Evolutionary conservation across 2,888 invertebrate species (phyloP).

Genomic region (Baccha elongata): DNA sequence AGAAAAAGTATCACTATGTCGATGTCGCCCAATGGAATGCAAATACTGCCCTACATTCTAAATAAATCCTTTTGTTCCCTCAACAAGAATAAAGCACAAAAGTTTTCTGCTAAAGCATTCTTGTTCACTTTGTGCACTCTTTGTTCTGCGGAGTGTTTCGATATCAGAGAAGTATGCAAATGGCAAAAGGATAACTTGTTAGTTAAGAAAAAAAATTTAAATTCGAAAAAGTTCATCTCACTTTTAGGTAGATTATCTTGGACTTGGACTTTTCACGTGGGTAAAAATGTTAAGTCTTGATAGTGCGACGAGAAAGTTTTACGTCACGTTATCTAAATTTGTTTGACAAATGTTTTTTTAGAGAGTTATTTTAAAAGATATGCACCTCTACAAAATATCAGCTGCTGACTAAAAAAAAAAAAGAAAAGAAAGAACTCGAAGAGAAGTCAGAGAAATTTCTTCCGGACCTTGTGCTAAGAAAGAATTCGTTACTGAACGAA

Average conservation of each 20-base stretch:
- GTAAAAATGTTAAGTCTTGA: not conserved
- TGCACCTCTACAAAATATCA: not conserved
- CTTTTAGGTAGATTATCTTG: slow-evolving; percentile 41
- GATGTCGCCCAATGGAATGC: slow-evolving; percentile 63
- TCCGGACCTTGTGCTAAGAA: no score
- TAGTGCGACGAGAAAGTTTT: slow-evolving; percentile 19
- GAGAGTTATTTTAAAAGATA: not conserved
- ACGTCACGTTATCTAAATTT: slow-evolving; percentile 28
- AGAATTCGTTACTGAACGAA: no score
- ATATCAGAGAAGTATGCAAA: slow-evolving; percentile 58
- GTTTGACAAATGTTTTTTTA: slow-evolving; percentile 21
- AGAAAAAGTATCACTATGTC: slow-evolving; percentile 48
- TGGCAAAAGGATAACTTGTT: slow-evolving; percentile 53
- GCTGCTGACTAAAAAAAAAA: not conserved
- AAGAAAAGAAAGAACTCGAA: not conserved
- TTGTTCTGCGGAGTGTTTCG: slow-evolving; percentile 44
- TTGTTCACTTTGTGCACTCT: slow-evolving; percentile 43
- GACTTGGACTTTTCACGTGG: slow-evolving; percentile 14
- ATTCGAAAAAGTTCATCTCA: slow-evolving; percentile 42
- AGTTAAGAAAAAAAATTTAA: slow-evolving; percentile 30
- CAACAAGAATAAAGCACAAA: slow-evolving; percentile 49
- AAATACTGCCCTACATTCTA: slow-evolving; percentile 56
- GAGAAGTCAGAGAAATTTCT: not conserved
- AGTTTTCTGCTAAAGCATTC: slow-evolving; percentile 30
- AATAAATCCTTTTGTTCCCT: slow-evolving; percentile 62